Conservation (phyloP, 2,888 invertebrate genomes). For the Schizaphis graminum region DNA sequence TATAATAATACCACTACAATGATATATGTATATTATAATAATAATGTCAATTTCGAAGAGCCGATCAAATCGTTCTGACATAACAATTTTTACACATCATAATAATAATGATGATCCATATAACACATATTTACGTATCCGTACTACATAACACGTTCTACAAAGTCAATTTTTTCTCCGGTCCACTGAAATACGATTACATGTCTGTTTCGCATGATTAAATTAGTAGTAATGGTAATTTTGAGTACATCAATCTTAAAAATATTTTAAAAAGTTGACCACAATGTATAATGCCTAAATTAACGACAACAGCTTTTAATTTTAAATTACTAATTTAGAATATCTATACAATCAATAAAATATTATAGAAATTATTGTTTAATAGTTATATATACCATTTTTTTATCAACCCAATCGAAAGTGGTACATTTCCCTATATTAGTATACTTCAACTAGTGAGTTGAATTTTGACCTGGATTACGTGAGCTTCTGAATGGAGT, state of each 20-base stretch:
- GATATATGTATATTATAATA: neutral
- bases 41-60: neutral
- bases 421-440: neutral
- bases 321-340: neutral
- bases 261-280: neutral
- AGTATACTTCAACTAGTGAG: neutral
- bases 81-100: neutral
- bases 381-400: neutral
- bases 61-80: neutral
- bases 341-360: neutral
- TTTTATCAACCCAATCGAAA: neutral
- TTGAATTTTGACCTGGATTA: neutral
- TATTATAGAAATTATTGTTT: neutral
- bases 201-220: neutral
- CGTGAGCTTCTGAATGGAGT: neutral
- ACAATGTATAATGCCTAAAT: neutral
- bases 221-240: neutral
- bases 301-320: neutral
- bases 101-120: neutral
- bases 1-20: neutral
- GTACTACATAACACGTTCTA: neutral
- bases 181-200: neutral
- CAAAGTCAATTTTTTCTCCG: neutral
- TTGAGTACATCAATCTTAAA: neutral
- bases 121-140: neutral